phyloP scores from a whole-genome alignment of 1,140 invertebrate species.

The Phenacoccus solenopsis region DNA sequence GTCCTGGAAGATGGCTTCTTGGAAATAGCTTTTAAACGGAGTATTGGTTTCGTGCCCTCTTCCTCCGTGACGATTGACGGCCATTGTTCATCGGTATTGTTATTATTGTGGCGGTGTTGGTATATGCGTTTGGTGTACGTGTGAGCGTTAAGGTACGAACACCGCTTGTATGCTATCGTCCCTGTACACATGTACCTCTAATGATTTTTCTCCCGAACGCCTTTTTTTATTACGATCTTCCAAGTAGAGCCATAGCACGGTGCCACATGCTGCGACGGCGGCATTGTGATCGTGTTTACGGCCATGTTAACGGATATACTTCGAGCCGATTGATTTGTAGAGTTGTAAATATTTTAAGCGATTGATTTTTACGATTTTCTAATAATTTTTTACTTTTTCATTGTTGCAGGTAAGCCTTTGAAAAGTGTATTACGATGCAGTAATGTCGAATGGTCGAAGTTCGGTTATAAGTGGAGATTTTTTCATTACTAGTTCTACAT shows the following conservation, averaged over 20 bases:
- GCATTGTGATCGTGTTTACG: too few species aligned
- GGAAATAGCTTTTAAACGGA: background rate
- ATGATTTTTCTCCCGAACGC: background rate
- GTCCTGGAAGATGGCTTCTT: background rate
- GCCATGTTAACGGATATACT: constrained; percentile 1
- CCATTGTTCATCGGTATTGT: background rate
- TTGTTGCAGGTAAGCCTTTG: too few species aligned
- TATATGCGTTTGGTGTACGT: background rate
- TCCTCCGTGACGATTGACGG: background rate
- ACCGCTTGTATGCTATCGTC: background rate
- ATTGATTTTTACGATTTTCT: too few species aligned
- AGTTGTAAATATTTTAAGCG: background rate
- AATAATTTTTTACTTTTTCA: too few species aligned
- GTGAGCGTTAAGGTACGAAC: too few species aligned
- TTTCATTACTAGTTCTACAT: too few species aligned
- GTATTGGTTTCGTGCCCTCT: background rate
- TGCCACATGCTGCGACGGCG: background rate
- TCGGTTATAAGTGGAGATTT: too few species aligned
- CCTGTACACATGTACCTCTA: background rate
- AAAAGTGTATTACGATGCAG: too few species aligned
- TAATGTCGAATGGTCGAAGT: too few species aligned
- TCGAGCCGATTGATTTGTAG: background rate
- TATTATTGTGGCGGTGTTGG: background rate
- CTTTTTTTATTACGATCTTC: background rate
- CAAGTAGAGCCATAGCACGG: background rate